Base-by-base conservation (phyloP, 2,888 invertebrate species). In the Alentia gelatinosa region DNA sequence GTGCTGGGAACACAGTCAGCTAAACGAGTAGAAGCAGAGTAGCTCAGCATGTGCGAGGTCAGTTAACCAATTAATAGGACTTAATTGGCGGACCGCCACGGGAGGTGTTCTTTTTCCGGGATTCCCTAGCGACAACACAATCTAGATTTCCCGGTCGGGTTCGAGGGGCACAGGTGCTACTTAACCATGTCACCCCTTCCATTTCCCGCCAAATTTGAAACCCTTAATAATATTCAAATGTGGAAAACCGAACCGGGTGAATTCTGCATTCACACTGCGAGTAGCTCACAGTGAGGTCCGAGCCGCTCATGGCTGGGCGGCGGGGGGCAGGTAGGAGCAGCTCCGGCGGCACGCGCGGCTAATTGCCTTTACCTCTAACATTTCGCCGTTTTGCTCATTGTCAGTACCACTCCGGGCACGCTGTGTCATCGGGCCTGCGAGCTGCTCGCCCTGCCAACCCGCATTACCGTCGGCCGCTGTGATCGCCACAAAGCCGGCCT, bases 281-380 rank as follows among this genome's bases (percentile, higher is more conserved):
- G 47, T 47, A 19, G 47, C 7, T 47, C 23, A n/a, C 12, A 12
- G 19, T 12, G n/a, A n/a, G 5, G 56, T n/a, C n/a, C n/a, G 56
- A 56, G 56, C 9, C 3, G 56, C 9, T 56, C 56, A 56, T 4
- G 56, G 5, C 56, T 56, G 56, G 9, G 3, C 56, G 56, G 56
- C n/a, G 5, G 23, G n/a, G 56, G n/a, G 56, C 56, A 56, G 56
- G 23, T 56, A 47, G 19, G 47, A 19, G 68, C n/a, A 30, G 74
- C 4, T 5, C 5, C 30, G 26, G 74, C 33, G 74, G 83, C 83
- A 39, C 42, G 42, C 50, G 30, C 19, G 39, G 1, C 86, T 86
- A 86, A 86, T 86, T 86, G 86, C 86, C 86, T 86, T 86, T 86
- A 86, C 86, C 86, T 50, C 50, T 86, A 86, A 33, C 86, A 86